Base-by-base conservation (phyloP, 2,797 vertebrate genomes). In the Danio choprae region DNA sequence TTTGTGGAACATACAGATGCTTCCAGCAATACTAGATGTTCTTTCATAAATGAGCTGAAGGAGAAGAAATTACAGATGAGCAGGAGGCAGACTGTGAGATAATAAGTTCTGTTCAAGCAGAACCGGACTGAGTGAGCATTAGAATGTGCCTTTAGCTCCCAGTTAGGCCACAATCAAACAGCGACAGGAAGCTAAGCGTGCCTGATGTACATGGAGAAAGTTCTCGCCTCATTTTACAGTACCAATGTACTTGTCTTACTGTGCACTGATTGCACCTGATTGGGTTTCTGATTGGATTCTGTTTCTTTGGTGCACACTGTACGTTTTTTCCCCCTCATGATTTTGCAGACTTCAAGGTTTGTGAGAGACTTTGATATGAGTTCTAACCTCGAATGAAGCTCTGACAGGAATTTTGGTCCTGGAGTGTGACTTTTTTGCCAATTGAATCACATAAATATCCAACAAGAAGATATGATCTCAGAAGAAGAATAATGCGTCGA, bases 61-160 rank as follows among this genome's bases (percentile, higher is more conserved):
- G 60, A 77, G 67, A 81, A 73, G n/a, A 69, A 50, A 72, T 64
- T 62, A 46, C 40, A 65, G 70, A 59, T 48, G 36, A 75, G 62
- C 10, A 15, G 43, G 75, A 82, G 53, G 77, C 29, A 82, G 69
- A 81, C 71, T 56, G 72, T 50, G 68, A 65, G 75, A 81, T 87
- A 83, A 84, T 84, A 82, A 72, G 84, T 83, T 84, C 82, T 73
- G 75, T 74, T 83, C 79, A 75, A 67, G 56, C 44, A 62, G 82
- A 71, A 64, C 77, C 77, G 44, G 50, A 44, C 68, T 48, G 72
- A 72, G 18, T 55, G 72, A 72, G 40, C 80, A 68, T 79, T 63
- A 75, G 55, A 12, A 6, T 77, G 74, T 48, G 78, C 74, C 67
- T 68, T 64, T 69, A 40, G 73, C 53, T 55, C 59, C 74, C 74